Percentiles rank a stretch among this genome's conserved stretches.
Evolutionary conservation across 2,888 invertebrate genomes (phyloP).

Genomic region (Opisthograptis luteolata): DNA sequence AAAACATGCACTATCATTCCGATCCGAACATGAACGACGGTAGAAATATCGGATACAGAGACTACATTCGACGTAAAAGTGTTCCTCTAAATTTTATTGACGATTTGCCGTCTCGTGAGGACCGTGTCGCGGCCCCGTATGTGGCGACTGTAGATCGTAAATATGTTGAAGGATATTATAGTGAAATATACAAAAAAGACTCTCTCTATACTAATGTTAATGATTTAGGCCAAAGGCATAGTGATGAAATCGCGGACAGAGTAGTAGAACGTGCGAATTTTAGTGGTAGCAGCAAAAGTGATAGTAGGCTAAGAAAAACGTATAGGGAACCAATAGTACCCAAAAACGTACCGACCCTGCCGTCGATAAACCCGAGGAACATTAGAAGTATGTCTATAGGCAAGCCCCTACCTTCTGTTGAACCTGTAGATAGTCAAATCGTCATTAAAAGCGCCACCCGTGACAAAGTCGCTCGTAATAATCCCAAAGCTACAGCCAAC

Average conservation of each 20-base stretch:
- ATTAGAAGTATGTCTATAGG: conserved; percentile 64
- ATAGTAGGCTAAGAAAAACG: conserved; percentile 52
- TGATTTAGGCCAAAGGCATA: conserved; percentile 7
- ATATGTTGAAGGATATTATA: conserved; percentile 2
- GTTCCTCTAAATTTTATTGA: neutral
- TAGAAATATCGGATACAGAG: neutral
- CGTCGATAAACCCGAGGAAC: conserved; percentile 59
- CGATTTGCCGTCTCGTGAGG: neutral
- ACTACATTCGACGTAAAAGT: neutral
- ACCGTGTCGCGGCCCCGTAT: neutral
- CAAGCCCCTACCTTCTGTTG: conserved; percentile 31
- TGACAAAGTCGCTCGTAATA: conserved; percentile 7
- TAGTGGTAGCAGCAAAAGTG: conserved; percentile 44
- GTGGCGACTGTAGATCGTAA: neutral
- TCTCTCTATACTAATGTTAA: conserved; percentile 13
- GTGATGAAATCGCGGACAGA: conserved; percentile 29
- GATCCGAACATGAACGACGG: neutral
- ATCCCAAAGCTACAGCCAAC: conserved; percentile 10
- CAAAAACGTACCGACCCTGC: conserved; percentile 45
- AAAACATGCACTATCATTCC: conserved; percentile 1
- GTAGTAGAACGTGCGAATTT: conserved; percentile 29
- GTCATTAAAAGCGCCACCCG: conserved; percentile 9
- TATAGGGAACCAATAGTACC: conserved; percentile 51
- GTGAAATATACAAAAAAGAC: conserved; percentile 9
- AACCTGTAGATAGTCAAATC: conserved; percentile 21